A percentile compares a stretch with the other conserved stretches of the same genome.
These are phyloP conservation scores for Nowickia ferox DNA, from an alignment of 2,888 invertebrate species.

Conservation along the genomic window DNA sequence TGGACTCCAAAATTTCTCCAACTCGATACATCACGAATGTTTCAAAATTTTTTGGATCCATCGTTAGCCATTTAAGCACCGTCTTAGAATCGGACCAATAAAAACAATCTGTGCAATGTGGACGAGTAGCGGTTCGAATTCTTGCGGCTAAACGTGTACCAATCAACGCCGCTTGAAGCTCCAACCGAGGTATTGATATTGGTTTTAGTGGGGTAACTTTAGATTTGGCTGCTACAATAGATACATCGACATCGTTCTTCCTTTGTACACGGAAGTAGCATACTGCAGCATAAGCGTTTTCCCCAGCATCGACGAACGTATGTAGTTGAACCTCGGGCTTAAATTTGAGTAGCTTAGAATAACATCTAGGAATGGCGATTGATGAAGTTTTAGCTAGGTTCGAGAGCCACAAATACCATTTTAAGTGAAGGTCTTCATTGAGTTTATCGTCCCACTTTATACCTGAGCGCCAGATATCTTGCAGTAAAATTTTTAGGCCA, in stretches of 20 bases:
- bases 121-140: no score
- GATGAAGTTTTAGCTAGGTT: not conserved
- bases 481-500: not conserved
- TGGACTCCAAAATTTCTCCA: not conserved
- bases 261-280: not conserved
- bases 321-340: no score
- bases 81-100: slow-evolving; percentile 28
- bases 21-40: slow-evolving; percentile 2
- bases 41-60: not conserved
- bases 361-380: not conserved
- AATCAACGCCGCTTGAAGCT: no score
- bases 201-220: slow-evolving; percentile 30
- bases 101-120: not conserved
- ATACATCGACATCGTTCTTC: slow-evolving; percentile 4
- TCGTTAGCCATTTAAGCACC: not conserved
- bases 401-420: not conserved
- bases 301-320: no score
- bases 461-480: not conserved
- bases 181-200: slow-evolving; percentile 17
- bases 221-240: slow-evolving; percentile 9
- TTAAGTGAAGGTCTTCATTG: not conserved
- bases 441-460: not conserved
- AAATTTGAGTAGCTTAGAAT: not conserved
- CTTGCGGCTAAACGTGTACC: no score
- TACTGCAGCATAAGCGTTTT: slow-evolving; percentile 1